Evolutionary conservation across 2,797 vertebrate genomes (phyloP).

Genomic region (Ctenopoma kingsleyae): DNA sequence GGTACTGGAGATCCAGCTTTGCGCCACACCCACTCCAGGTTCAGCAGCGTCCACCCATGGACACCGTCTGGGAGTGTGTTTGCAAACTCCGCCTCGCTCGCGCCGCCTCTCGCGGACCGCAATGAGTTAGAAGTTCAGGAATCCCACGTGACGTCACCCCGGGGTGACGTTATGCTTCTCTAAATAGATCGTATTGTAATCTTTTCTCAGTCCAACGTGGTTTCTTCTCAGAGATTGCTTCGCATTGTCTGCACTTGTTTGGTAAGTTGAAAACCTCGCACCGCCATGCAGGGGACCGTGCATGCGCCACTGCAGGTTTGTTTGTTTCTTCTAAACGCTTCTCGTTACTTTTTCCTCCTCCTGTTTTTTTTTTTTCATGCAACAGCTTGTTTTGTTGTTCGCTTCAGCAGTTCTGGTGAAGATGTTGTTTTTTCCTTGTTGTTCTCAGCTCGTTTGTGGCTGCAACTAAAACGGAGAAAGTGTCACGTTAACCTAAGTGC

Average conservation of each 20-base stretch:
- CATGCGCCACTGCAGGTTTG: constrained; percentile 74
- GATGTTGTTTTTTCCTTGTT: not conserved
- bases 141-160: constrained; percentile 99
- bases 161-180: constrained; percentile 99
- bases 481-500: constrained; percentile 12
- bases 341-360: constrained; percentile 41
- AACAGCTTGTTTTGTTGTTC: constrained; percentile 73
- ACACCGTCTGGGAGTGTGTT: constrained; percentile 44
- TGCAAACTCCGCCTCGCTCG: constrained; percentile 73
- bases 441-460: not conserved
- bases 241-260: constrained; percentile 93
- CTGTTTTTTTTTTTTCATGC: constrained; percentile 47
- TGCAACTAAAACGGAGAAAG: not conserved
- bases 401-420: constrained; percentile 16
- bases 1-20: constrained; percentile 11
- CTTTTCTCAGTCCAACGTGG: constrained; percentile 99
- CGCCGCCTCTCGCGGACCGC: constrained; percentile 89
- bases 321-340: constrained; percentile 50
- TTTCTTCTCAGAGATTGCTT: constrained; percentile 94
- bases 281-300: constrained; percentile 68
- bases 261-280: constrained; percentile 90
- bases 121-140: constrained; percentile 99
- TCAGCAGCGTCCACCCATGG: constrained; percentile 3
- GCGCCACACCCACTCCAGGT: constrained; percentile 75
- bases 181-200: constrained; percentile 99